Evolutionary conservation across 2,113 vertebrate species (phyloP).

Genomic region (Tachuris rubrigastra): DNA sequence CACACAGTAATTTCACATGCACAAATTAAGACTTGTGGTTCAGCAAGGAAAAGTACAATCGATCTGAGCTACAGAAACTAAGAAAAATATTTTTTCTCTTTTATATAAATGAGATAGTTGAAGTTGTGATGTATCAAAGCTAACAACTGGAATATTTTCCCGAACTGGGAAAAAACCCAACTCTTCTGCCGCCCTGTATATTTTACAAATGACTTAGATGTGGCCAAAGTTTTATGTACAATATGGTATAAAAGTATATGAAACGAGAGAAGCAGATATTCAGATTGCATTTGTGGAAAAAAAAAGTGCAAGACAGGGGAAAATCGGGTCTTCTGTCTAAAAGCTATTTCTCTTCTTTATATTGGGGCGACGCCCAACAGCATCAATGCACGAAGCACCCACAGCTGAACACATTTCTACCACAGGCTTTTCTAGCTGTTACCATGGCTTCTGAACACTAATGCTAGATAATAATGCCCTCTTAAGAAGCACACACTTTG

Average conservation of each 20-base stretch:
- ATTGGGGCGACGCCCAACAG: not conserved
- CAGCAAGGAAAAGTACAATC: not conserved
- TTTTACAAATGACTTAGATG: not conserved
- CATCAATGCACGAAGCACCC: not conserved
- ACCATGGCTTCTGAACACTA: not conserved
- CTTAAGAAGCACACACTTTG: not conserved
- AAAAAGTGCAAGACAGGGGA: not conserved
- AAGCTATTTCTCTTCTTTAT: not conserved
- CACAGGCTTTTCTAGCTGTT: not conserved
- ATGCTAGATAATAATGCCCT: not conserved
- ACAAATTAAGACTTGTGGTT: not conserved
- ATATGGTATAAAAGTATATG: not conserved
- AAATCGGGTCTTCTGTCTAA: not conserved
- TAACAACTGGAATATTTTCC: not conserved
- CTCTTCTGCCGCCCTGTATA: not conserved
- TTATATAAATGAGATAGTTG: not conserved
- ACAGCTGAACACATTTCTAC: not conserved
- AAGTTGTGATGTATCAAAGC: not conserved
- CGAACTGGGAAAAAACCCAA: not conserved
- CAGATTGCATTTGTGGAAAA: not conserved
- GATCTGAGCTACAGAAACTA: not conserved
- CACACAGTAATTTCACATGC: not conserved
- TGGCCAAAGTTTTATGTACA: not conserved
- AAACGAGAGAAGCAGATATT: not conserved
- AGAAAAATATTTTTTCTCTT: not conserved